Percentiles rank a stretch among this genome's conserved stretches.
Conservation (phyloP, 2,888 invertebrate species). For the Leptinotarsa juncta region DNA sequence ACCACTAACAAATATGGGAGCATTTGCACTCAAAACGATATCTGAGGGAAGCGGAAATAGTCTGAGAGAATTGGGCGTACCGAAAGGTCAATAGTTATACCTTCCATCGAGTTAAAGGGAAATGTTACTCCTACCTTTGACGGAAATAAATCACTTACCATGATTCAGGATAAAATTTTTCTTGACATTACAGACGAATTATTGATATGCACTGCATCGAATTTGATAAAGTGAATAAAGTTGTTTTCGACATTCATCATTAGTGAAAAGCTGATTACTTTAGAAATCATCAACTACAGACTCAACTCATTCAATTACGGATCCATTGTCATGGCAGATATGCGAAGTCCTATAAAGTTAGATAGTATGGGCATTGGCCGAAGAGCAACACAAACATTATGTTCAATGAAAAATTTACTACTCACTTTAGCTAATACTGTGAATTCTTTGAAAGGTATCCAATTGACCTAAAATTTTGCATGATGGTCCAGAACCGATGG, state of each 20-base stretch:
- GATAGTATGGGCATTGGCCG: not conserved
- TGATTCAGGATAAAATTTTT: too few relatives aligned
- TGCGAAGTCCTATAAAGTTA: not conserved
- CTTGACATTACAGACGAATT: too few relatives aligned
- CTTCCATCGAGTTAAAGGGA: too few relatives aligned
- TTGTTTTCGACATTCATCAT: too few relatives aligned
- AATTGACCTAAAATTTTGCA: too few relatives aligned
- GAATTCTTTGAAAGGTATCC: not conserved
- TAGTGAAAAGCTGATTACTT: too few relatives aligned
- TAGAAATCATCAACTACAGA: not conserved
- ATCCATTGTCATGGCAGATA: not conserved
- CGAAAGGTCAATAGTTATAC: too few relatives aligned
- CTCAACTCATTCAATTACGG: not conserved
- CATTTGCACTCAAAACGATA: not conserved
- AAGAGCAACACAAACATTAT: not conserved
- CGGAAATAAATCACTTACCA: too few relatives aligned
- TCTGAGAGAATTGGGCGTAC: not conserved
- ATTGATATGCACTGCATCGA: too few relatives aligned
- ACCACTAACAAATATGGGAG: slow-evolving; percentile 34
- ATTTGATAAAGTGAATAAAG: too few relatives aligned
- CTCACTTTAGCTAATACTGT: not conserved
- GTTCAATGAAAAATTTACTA: not conserved
- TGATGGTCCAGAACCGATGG: too few relatives aligned
- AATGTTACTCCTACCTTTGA: too few relatives aligned
- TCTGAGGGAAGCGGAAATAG: not conserved